Base-by-base conservation (phyloP, 2,113 vertebrate species). In the Helogale parvula region DNA sequence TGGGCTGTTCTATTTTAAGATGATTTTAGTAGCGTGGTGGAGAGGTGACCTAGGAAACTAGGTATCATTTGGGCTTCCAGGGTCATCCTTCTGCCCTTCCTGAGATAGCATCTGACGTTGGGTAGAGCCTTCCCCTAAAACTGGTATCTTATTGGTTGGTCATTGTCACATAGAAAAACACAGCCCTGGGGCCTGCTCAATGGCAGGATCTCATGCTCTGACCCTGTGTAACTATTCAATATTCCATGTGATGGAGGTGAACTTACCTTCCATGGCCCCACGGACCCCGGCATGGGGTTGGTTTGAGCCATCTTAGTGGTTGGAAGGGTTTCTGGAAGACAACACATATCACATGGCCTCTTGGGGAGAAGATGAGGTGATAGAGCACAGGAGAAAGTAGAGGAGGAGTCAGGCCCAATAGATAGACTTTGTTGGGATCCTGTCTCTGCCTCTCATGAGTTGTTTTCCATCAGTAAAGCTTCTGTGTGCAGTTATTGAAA, bases 241-340 rank as follows among this genome's bases (percentile, higher is more conserved):
- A 96, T 95, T 90, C 31, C 52, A 45, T 21, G 27, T n/a, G 54
- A 45, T 68, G 54, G 77, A 96, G 11, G 5, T 12, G 72, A 77
- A 95, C 98, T 27, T 99, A 99, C 99, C 99, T 99, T 99, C 99
- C 99, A 99, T 54, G 99, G 99, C 98, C 99, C 99, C 98, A 98
- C 90, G 95, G 99, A 99, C 96, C 98, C 99, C 83, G 99, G 99
- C 98, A 98, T 99, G 93, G 99, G 99, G 97, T 99, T 99, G 97
- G 99, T 99, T 98, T 99, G 99, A 99, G 99, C 99, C 99, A 99
- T 99, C 98, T 98, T 99, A 96, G 97, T 97, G 96, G 98, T 97
- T 93, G 98, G 97, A 98, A 98, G 76, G 25, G 98, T 98, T 98
- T 98, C 99, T 99, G 97, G 31, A 98, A 98, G 97, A 98, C n/a